phyloP scores from a whole-genome alignment of 2,888 invertebrate genomes.

The Oscheius sp. region DNA sequence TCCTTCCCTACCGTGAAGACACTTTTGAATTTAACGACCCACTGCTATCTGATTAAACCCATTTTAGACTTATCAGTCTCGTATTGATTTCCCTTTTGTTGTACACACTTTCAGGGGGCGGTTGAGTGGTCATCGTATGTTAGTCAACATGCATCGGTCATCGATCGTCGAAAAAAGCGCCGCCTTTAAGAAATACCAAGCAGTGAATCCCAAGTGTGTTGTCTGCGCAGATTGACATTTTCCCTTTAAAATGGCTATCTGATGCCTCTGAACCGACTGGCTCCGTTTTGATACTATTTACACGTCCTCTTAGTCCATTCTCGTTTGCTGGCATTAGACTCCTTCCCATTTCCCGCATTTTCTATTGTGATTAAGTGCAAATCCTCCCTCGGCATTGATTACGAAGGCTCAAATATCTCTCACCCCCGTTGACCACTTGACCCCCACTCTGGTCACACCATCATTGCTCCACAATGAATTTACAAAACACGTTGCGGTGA shows the following conservation, averaged over 20 bases:
- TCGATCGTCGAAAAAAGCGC: not conserved
- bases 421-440: slow-evolving; percentile 24
- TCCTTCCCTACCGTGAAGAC: not conserved
- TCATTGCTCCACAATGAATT: slow-evolving; percentile 2
- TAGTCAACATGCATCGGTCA: not conserved
- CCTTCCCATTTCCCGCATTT: slow-evolving; percentile 2
- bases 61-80: slow-evolving; percentile 12
- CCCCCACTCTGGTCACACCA: slow-evolving; percentile 26
- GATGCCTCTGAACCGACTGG: not conserved
- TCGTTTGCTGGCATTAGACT: slow-evolving; percentile 5
- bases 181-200: not conserved
- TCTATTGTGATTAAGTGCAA: slow-evolving; percentile 17
- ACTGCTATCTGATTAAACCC: slow-evolving; percentile 6
- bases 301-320: slow-evolving; percentile 27
- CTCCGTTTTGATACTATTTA: slow-evolving; percentile 18
- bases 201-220: not conserved
- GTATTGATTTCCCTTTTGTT: slow-evolving; percentile 15
- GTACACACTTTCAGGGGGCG: not conserved
- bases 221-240: slow-evolving; percentile 1
- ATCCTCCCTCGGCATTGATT: slow-evolving; percentile 22
- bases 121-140: not conserved
- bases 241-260: not conserved
- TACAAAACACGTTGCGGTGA: slow-evolving; percentile 1
- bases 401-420: slow-evolving; percentile 18
- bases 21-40: slow-evolving; percentile 21